Evolutionary conservation across 2,113 vertebrate species (phyloP).

Genomic region (Seriola aureovittata): DNA sequence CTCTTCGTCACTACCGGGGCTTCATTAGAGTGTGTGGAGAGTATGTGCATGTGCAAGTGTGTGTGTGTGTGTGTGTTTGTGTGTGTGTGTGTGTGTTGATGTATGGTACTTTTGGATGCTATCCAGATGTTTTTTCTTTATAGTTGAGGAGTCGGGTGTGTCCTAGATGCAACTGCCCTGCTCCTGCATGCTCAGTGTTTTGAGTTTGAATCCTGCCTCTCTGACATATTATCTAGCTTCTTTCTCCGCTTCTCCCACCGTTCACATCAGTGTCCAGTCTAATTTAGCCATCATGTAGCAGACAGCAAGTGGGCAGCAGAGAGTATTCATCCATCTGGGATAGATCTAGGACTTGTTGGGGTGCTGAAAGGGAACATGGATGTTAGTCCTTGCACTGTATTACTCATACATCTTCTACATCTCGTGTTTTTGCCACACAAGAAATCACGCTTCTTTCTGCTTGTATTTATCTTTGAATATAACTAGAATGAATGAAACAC

Average conservation of each 20-base stretch:
- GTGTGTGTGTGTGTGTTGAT: conserved; percentile 67
- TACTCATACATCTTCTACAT: neutral
- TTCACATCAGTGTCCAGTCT: conserved; percentile 26
- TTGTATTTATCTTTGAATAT: neutral
- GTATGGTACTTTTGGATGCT: conserved; percentile 73
- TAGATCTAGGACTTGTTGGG: neutral
- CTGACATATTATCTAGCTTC: neutral
- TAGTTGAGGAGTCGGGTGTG: conserved; percentile 74
- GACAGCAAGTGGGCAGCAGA: conserved; percentile 19
- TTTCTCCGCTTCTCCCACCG: neutral
- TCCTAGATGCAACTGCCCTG: conserved; percentile 75
- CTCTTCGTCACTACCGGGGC: conserved; percentile 97
- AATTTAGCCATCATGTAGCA: conserved; percentile 50
- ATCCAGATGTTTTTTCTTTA: conserved; percentile 82
- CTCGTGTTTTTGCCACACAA: too few relatives aligned
- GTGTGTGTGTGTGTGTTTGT: conserved; percentile 18
- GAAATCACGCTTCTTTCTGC: neutral
- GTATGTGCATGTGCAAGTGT: conserved; percentile 30
- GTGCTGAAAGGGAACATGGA: neutral
- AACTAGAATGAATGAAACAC: neutral
- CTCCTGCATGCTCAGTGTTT: conserved; percentile 37
- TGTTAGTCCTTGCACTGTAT: neutral
- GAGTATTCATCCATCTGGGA: neutral
- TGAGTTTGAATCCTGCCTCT: conserved; percentile 16
- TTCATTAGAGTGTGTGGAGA: conserved; percentile 91